phyloP scores from a whole-genome alignment of 2,113 vertebrate genomes.

The Aegypius monachus region DNA sequence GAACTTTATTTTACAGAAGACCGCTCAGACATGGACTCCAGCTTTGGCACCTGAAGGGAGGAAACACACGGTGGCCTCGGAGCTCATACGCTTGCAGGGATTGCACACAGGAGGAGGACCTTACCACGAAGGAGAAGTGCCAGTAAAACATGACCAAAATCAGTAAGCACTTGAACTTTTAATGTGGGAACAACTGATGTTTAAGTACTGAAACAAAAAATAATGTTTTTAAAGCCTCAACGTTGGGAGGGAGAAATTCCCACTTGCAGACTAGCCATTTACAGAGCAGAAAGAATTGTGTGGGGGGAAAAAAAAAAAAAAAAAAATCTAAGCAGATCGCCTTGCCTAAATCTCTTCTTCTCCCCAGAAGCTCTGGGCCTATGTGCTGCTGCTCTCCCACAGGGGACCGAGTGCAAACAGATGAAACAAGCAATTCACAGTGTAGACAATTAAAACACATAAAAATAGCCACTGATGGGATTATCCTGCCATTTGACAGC shows the following conservation, averaged over 20 bases:
- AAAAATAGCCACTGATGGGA: background rate
- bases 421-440: background rate
- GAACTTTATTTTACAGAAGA: constrained; percentile 12
- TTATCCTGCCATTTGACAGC: background rate
- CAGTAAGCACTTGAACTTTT: background rate
- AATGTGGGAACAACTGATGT: background rate
- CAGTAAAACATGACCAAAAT: background rate
- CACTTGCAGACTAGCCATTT: background rate
- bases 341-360: background rate
- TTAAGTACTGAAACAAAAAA: background rate
- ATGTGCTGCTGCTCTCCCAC: background rate
- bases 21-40: fast-evolving
- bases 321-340: background rate
- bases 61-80: fast-evolving
- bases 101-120: fast-evolving
- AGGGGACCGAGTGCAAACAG: background rate
- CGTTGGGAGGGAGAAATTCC: background rate
- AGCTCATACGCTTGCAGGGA: fast-evolving
- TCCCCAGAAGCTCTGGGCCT: background rate
- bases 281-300: background rate
- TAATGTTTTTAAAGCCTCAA: background rate
- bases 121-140: background rate
- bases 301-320: background rate
- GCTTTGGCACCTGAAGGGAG: background rate
- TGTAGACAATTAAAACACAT: background rate